Evolutionary conservation across 2,797 vertebrate genomes (phyloP).

Genomic region (Catharus ustulatus): DNA sequence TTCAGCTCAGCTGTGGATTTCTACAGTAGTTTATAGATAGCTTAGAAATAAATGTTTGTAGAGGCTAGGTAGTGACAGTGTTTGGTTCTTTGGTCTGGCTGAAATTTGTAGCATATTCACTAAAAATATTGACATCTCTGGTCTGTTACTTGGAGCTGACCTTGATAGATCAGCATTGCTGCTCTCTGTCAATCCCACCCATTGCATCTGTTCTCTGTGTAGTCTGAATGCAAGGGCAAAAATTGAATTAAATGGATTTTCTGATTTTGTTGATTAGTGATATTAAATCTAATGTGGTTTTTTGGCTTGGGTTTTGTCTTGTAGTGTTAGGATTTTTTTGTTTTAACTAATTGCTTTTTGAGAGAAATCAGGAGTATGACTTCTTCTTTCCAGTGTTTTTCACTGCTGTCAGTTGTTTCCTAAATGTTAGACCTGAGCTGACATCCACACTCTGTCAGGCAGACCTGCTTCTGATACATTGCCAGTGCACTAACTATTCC

Average conservation of each 20-base stretch:
- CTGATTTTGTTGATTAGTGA: not conserved
- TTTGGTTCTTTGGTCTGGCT: not conserved
- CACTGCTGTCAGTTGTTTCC: not conserved
- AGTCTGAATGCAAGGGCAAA: not conserved
- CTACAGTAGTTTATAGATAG: not conserved
- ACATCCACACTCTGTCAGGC: not conserved
- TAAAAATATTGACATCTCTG: not conserved
- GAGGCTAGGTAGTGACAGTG: not conserved
- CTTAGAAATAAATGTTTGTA: not conserved
- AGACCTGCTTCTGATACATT: not conserved
- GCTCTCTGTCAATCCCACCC: not conserved
- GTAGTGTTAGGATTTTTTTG: not conserved
- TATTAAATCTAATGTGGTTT: rapidly evolving
- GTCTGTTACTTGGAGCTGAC: not conserved
- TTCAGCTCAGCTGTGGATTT: not conserved
- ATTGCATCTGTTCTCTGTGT: not conserved
- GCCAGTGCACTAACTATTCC: rapidly evolving
- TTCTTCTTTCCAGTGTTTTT: not conserved
- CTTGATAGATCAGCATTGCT: not conserved
- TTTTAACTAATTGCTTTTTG: not conserved
- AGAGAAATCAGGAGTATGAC: not conserved
- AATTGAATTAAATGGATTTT: not conserved
- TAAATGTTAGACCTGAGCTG: not conserved
- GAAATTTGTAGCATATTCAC: not conserved
- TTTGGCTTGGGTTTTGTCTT: not conserved